A percentile compares a stretch with the other conserved stretches of the same genome.
Conservation (phyloP, 1,140 invertebrate species). For the Galleria mellonella region DNA sequence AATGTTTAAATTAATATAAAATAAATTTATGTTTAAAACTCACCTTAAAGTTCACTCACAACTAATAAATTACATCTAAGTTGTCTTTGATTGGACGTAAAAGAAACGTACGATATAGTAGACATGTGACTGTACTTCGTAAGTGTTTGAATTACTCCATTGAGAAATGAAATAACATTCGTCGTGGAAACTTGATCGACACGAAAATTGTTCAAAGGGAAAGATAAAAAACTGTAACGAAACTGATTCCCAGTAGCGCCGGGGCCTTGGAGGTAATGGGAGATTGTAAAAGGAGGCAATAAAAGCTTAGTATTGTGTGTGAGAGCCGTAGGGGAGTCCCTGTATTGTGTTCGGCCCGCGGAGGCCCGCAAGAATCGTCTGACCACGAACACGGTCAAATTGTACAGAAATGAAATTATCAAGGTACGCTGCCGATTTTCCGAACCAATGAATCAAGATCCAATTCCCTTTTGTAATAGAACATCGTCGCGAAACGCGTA, state of each 20-base stretch:
- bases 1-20: too few relatives aligned
- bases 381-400: slow-evolving; percentile 72
- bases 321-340: slow-evolving; percentile 55
- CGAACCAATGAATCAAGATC: slow-evolving; percentile 74
- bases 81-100: too few relatives aligned
- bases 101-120: too few relatives aligned
- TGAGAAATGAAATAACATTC: slow-evolving; percentile 43
- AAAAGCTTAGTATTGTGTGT: slow-evolving; percentile 72
- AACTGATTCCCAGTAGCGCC: slow-evolving; percentile 64
- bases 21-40: too few relatives aligned
- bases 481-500: slow-evolving; percentile 66
- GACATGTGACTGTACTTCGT: slow-evolving; percentile 1
- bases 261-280: slow-evolving; percentile 64
- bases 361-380: slow-evolving; percentile 63
- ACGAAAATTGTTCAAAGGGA: slow-evolving; percentile 51
- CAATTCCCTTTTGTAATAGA: slow-evolving; percentile 74
- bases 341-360: slow-evolving; percentile 65
- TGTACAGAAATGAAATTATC: slow-evolving; percentile 75
- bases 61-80: too few relatives aligned
- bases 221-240: slow-evolving; percentile 61
- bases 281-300: slow-evolving; percentile 73
- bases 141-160: slow-evolving; percentile 15
- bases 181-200: slow-evolving; percentile 37
- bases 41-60: too few relatives aligned
- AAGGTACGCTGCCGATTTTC: slow-evolving; percentile 74